A percentile compares a stretch with the other conserved stretches of the same genome.
Evolutionary conservation across 2,113 vertebrate genomes (phyloP).

Genomic region (Tragulus kanchil): DNA sequence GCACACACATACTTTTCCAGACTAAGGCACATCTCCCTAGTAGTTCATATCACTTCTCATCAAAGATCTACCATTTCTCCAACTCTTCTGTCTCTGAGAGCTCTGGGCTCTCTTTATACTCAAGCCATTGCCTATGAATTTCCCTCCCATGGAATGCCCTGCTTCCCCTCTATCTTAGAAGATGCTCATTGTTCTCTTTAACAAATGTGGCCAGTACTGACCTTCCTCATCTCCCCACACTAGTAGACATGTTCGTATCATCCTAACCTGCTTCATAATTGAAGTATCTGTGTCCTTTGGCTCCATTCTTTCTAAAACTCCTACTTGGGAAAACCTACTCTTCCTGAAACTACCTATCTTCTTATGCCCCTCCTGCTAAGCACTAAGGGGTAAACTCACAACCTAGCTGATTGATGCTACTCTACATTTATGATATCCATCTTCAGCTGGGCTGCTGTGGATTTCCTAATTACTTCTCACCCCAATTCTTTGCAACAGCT

Average conservation of each 20-base stretch:
- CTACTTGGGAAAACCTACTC: neutral
- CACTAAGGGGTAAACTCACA: neutral
- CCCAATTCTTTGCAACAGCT: constrained; percentile 13
- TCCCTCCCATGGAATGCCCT: neutral
- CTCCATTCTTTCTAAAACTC: neutral
- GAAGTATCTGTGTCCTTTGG: neutral
- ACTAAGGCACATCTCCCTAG: neutral
- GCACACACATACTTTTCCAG: neutral
- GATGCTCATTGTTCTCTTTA: neutral
- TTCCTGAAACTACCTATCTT: neutral
- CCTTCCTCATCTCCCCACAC: neutral
- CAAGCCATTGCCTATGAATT: neutral
- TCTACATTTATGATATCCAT: neutral
- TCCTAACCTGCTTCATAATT: neutral
- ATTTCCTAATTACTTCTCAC: constrained; percentile 52
- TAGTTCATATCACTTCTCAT: neutral
- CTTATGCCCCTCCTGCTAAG: neutral
- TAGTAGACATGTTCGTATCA: neutral
- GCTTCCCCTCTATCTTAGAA: neutral
- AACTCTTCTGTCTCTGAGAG: no score
- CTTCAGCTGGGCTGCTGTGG: neutral
- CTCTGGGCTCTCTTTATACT: neutral
- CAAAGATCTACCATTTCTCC: neutral
- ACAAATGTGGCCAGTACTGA: constrained; percentile 8
- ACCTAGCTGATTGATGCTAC: neutral